phyloP scores from a whole-genome alignment of 2,113 vertebrate species.

The Lepus europaeus region DNA sequence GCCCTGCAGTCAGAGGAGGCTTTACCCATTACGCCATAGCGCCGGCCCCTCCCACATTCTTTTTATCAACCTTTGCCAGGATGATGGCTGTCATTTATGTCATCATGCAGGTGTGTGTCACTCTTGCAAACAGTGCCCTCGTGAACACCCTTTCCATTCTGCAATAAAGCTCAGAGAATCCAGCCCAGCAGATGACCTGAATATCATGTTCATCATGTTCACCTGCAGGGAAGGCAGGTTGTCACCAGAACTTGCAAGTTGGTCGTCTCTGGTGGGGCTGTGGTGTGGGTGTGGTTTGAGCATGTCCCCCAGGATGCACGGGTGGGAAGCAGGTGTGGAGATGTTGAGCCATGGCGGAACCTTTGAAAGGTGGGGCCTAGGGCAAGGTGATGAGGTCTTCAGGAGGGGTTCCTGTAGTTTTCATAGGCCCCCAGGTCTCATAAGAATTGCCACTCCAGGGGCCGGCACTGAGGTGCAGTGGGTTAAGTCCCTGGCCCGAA shows the following conservation, averaged over 20 bases:
- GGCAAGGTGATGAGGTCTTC: too few relatives aligned
- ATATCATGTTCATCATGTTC: neutral
- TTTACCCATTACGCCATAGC: neutral
- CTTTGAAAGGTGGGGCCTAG: too few relatives aligned
- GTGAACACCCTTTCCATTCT: slow-evolving; percentile 21
- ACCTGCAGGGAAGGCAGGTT: neutral
- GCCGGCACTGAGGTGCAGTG: too few relatives aligned
- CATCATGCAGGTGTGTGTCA: slow-evolving; percentile 4
- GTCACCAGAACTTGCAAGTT: neutral
- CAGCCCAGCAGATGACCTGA: neutral
- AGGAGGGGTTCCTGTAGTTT: too few relatives aligned
- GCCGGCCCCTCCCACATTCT: neutral
- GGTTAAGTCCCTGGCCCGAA: too few relatives aligned
- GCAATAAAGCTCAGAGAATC: neutral
- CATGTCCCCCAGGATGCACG: too few relatives aligned
- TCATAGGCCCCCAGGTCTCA: too few relatives aligned
- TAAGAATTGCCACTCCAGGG: too few relatives aligned
- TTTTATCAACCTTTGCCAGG: slow-evolving; percentile 57
- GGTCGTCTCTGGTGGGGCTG: neutral
- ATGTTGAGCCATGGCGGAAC: too few relatives aligned
- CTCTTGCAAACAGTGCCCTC: neutral
- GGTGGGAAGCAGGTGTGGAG: too few relatives aligned
- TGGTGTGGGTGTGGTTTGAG: too few relatives aligned
- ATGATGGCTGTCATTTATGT: slow-evolving; percentile 15
- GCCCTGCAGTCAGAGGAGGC: too few relatives aligned